phyloP scores from a whole-genome alignment of 2,797 vertebrate genomes.

The Fundulus diaphanus region DNA sequence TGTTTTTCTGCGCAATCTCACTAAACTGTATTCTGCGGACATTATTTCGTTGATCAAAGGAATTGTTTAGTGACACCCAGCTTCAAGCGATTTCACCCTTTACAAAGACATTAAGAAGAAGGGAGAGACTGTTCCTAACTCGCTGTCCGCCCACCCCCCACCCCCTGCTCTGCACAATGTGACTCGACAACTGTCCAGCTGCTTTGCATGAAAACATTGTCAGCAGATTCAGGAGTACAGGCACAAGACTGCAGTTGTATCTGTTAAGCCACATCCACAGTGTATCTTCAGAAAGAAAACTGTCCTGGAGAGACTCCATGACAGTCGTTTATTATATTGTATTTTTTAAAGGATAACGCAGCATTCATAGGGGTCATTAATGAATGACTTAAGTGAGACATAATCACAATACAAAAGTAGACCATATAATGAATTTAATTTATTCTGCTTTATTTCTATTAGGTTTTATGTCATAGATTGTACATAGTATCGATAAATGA shows the following conservation, averaged over 20 bases:
- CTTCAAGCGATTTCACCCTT: not conserved
- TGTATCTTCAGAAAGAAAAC: not conserved
- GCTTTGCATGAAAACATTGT: not conserved
- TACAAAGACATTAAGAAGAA: not conserved
- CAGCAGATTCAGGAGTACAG: not conserved
- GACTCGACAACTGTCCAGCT: not conserved
- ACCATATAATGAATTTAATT: not conserved
- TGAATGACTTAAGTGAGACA: not conserved
- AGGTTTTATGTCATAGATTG: not conserved
- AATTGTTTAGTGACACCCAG: not conserved
- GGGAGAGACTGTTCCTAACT: not conserved
- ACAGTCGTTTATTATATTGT: no score
- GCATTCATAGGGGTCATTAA: not conserved
- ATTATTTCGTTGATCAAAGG: not conserved
- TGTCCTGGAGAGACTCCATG: not conserved
- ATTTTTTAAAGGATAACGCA: not conserved
- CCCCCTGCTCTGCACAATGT: not conserved
- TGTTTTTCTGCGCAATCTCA: not conserved
- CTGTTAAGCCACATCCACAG: no score
- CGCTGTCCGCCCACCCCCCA: not conserved
- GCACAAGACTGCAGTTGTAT: not conserved
- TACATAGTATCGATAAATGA: no score
- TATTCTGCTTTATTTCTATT: not conserved
- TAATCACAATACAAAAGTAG: not conserved
- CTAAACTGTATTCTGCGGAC: not conserved